A percentile compares a stretch with the other conserved stretches of the same genome.
These are phyloP conservation scores for Oxyteleia sp. DNA, from an alignment of 2,888 invertebrate genomes.

Conservation along the genomic window DNA sequence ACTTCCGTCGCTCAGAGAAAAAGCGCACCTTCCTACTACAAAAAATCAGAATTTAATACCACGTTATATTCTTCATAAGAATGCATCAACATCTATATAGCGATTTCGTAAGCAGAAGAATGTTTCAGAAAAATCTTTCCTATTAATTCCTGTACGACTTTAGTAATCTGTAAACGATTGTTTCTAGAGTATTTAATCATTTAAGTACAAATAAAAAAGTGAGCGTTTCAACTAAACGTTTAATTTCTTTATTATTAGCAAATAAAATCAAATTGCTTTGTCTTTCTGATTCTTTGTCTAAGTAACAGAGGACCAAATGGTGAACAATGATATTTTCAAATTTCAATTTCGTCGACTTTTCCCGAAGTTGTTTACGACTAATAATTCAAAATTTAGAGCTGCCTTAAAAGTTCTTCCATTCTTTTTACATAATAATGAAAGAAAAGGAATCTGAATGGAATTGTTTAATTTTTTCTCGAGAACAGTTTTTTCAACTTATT, in stretches of 20 bases:
- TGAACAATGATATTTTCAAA: slow-evolving; percentile 11
- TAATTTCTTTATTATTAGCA: too few relatives aligned
- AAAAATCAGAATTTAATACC: slow-evolving; percentile 10
- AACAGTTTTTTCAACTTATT: slow-evolving; percentile 15
- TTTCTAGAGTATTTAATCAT: slow-evolving; percentile 4
- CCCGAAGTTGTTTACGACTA: slow-evolving; percentile 41
- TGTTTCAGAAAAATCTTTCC: too few relatives aligned
- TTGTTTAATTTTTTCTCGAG: slow-evolving; percentile 22
- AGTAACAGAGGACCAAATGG: too few relatives aligned
- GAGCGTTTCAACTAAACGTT: too few relatives aligned
- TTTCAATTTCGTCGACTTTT: slow-evolving; percentile 8
- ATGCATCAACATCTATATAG: slow-evolving; percentile 1
- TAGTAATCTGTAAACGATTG: too few relatives aligned
- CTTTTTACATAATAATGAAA: slow-evolving; percentile 11
- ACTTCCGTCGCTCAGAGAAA: slow-evolving; percentile 34
- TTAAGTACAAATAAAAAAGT: too few relatives aligned
- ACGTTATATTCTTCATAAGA: neutral
- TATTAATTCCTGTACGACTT: neutral
- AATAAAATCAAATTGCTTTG: too few relatives aligned
- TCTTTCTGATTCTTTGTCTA: too few relatives aligned
- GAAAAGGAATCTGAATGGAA: slow-evolving; percentile 18
- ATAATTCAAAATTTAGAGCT: slow-evolving; percentile 42
- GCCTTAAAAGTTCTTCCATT: slow-evolving; percentile 12
- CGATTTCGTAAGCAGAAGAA: neutral
- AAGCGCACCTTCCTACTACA: slow-evolving; percentile 5